A percentile compares a stretch with the other conserved stretches of the same genome.
Evolutionary conservation across 2,888 invertebrate genomes (phyloP).

Genomic region (Dione juno): DNA sequence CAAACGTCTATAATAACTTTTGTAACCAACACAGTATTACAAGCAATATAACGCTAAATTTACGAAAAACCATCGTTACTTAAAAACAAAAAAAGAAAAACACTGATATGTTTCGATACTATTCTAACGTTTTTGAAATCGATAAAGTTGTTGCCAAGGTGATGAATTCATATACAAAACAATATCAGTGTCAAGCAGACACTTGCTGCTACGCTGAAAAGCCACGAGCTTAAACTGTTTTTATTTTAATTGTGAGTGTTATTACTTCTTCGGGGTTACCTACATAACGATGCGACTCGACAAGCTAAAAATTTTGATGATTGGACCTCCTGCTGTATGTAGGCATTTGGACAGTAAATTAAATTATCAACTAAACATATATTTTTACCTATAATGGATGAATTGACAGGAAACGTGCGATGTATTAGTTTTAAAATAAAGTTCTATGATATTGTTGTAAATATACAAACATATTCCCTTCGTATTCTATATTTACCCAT

Average conservation of each 20-base stretch:
- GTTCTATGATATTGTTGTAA: background rate
- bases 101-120: background rate
- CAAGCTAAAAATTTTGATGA: conserved; percentile 83
- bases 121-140: conserved; percentile 24
- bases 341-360: background rate
- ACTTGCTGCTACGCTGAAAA: background rate
- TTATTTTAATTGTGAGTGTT: background rate
- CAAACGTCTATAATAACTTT: background rate
- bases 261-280: background rate
- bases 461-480: background rate
- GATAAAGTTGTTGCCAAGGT: conserved; percentile 40
- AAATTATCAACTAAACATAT: background rate
- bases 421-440: background rate
- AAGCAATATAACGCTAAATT: background rate
- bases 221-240: background rate
- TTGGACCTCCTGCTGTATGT: conserved; percentile 83
- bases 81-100: no score
- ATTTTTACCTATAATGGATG: background rate
- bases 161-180: conserved; percentile 39
- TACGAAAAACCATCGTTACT: no score
- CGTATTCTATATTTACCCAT: background rate
- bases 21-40: background rate
- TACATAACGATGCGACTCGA: conserved; percentile 63
- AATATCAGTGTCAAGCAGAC: conserved; percentile 20
- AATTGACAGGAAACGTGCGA: background rate